These are phyloP conservation scores for Dione vanillae DNA, from an alignment of 2,888 invertebrate species.

Conservation along the genomic window DNA sequence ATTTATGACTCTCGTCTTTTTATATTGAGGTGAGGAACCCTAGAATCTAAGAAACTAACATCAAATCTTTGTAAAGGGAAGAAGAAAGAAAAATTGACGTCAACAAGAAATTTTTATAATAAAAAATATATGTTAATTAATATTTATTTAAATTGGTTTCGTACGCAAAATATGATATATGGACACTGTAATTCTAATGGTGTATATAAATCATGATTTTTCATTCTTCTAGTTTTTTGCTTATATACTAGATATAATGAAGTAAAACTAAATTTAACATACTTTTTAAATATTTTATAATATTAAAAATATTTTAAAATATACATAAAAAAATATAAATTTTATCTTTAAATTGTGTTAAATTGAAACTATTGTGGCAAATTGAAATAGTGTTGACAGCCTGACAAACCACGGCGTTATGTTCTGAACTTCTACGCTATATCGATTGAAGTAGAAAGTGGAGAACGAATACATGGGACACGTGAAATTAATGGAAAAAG, in stretches of 20 bases:
- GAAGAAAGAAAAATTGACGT: slow-evolving; percentile 23
- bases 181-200: slow-evolving; percentile 4
- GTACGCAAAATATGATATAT: slow-evolving; percentile 25
- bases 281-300: slow-evolving; percentile 3
- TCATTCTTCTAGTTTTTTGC: slow-evolving; percentile 12
- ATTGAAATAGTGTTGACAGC: too few species aligned
- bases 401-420: too few species aligned
- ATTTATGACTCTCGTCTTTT: too few species aligned
- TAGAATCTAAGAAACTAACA: too few species aligned
- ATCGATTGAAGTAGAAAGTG: too few species aligned
- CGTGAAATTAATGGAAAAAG: too few species aligned
- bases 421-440: too few species aligned
- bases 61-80: background rate
- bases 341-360: background rate
- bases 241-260: background rate
- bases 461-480: too few species aligned
- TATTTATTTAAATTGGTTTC: slow-evolving; percentile 30
- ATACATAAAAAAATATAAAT: background rate
- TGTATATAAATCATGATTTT: slow-evolving; percentile 10
- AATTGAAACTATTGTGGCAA: background rate
- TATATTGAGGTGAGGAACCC: too few species aligned
- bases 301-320: background rate
- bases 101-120: background rate
- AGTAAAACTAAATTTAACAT: slow-evolving; percentile 21
- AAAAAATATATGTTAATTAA: slow-evolving; percentile 26